Percentiles rank a stretch among this genome's conserved stretches.
Conservation (phyloP, 2,888 invertebrate species). For the Cheilosia urbana region DNA sequence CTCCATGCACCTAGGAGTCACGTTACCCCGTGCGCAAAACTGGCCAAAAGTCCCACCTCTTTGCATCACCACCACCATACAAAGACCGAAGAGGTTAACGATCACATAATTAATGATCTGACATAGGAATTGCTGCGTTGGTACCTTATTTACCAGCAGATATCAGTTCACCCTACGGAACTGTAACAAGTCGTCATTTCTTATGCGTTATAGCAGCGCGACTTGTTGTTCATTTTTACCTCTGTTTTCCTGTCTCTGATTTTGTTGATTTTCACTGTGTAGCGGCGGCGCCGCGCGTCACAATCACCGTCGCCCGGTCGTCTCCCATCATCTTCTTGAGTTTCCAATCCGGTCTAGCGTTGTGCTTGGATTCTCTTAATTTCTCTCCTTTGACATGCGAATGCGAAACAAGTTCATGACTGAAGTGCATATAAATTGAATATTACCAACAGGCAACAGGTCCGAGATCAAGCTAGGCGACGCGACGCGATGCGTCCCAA, state of each 20-base stretch:
- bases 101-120: conserved; percentile 78
- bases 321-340: conserved; percentile 62
- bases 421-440: conserved; percentile 75
- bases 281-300: conserved; percentile 7
- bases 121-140: conserved; percentile 74
- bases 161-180: conserved; percentile 69
- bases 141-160: conserved; percentile 68
- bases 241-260: conserved; percentile 43
- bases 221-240: conserved; percentile 35
- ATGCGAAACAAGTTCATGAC: conserved; percentile 76
- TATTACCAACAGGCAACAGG: conserved; percentile 76
- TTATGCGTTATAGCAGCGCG: conserved; percentile 18
- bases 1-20: neutral
- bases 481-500: conserved; percentile 27
- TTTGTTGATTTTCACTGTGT: conserved; percentile 45
- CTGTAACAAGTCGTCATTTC: conserved; percentile 68
- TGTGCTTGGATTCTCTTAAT: conserved; percentile 69
- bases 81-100: conserved; percentile 75
- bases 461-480: conserved; percentile 65
- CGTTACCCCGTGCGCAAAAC: neutral
- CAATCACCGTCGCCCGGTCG: conserved; percentile 25
- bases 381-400: conserved; percentile 74
- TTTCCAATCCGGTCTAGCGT: conserved; percentile 71
- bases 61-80: conserved; percentile 43
- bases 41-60: conserved; percentile 44